Evolutionary conservation across 2,888 invertebrate species (phyloP).

Genomic region (Cantharis rustica): DNA sequence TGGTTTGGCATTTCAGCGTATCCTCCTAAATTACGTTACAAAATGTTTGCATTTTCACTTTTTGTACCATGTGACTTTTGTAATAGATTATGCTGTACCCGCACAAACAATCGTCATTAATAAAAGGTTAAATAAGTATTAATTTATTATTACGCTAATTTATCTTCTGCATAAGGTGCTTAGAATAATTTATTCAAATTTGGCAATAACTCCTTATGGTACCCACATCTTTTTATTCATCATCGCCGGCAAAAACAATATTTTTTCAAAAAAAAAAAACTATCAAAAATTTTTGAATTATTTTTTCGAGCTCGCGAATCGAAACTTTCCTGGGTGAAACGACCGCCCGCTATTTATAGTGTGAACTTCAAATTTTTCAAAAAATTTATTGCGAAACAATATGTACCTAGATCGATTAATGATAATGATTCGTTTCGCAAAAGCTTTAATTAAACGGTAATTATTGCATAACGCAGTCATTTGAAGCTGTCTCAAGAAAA

Average conservation of each 20-base stretch:
- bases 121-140: not conserved
- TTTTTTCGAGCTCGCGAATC: no score
- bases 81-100: not conserved
- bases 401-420: not conserved
- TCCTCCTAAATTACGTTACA: slow-evolving; percentile 3
- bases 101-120: not conserved
- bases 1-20: slow-evolving; percentile 4
- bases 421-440: not conserved
- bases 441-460: not conserved
- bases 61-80: not conserved
- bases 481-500: not conserved
- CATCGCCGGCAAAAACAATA: not conserved
- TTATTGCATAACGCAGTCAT: not conserved
- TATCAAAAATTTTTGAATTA: no score
- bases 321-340: not conserved
- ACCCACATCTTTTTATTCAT: not conserved
- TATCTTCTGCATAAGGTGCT: not conserved
- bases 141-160: not conserved
- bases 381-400: not conserved
- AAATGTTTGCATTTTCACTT: slow-evolving; percentile 8
- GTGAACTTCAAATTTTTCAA: not conserved
- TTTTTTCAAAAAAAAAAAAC: no score
- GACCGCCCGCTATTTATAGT: not conserved
- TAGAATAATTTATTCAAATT: not conserved
- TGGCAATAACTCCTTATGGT: not conserved